Evolutionary conservation across 2,797 vertebrate species (phyloP).

Genomic region (Enteromius afrohamiltoni): DNA sequence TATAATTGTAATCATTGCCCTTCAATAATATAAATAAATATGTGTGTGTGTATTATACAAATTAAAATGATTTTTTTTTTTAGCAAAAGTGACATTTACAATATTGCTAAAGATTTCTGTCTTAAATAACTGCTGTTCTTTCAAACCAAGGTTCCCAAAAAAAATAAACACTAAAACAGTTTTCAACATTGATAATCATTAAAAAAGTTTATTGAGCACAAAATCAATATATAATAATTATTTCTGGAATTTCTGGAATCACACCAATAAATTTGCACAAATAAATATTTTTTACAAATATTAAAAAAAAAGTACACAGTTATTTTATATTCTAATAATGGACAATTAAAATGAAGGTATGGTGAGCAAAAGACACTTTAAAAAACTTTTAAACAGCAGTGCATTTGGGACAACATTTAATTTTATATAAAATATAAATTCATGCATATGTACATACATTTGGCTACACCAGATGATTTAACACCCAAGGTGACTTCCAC

Average conservation of each 20-base stretch:
- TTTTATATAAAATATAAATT: neutral
- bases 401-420: neutral
- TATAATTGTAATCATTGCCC: too few species aligned
- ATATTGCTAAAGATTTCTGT: neutral
- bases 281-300: too few species aligned
- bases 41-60: too few species aligned
- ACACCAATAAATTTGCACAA: neutral
- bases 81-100: neutral
- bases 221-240: neutral
- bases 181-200: neutral
- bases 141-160: neutral
- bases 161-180: neutral
- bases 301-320: too few species aligned
- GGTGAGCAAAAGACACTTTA: neutral
- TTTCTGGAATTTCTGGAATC: neutral
- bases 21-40: too few species aligned
- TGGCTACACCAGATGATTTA: slow-evolving; percentile 52
- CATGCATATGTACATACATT: slow-evolving; percentile 7
- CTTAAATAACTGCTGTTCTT: neutral
- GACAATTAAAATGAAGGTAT: neutral
- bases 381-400: neutral
- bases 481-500: slow-evolving; percentile 13
- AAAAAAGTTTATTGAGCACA: neutral
- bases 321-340: neutral
- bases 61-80: too few species aligned